phyloP scores from a whole-genome alignment of 2,797 vertebrate genomes.

The Anomalospiza imberbis region DNA sequence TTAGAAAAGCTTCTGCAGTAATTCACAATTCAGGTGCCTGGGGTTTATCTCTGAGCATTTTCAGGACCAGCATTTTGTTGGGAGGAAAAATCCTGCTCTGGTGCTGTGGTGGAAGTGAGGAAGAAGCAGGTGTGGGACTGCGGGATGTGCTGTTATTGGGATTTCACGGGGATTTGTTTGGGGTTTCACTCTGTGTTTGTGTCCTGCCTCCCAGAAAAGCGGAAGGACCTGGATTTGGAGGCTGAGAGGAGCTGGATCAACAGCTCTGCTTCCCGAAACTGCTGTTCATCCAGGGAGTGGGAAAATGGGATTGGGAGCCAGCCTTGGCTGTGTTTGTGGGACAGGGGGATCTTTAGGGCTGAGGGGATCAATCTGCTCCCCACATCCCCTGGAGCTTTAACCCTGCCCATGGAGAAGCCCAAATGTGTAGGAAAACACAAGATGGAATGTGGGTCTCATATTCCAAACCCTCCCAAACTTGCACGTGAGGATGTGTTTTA shows the following conservation, averaged over 20 bases:
- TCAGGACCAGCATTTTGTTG: not conserved
- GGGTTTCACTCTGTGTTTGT: not conserved
- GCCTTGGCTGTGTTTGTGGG: not conserved
- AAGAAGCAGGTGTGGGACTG: not conserved
- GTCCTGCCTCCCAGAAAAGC: not conserved
- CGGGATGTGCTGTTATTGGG: rapidly evolving
- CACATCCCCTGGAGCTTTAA: not conserved
- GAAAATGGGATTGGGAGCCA: not conserved
- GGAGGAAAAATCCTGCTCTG: not conserved
- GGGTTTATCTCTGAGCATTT: not conserved
- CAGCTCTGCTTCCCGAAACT: not conserved
- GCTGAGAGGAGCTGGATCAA: not conserved
- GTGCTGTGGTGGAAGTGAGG: not conserved
- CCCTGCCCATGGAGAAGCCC: not conserved
- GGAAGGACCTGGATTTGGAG: not conserved
- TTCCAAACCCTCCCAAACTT: not conserved
- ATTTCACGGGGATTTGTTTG: not conserved
- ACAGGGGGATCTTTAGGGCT: not conserved
- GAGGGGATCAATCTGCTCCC: not conserved
- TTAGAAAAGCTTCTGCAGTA: not conserved
- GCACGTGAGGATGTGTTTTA: not conserved
- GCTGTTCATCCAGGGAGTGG: not conserved
- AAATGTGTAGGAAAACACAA: rapidly evolving
- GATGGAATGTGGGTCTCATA: not conserved
- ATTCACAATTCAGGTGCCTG: not conserved